These are phyloP conservation scores for Ochotona princeps DNA, from an alignment of 2,113 vertebrate species.

Conservation along the genomic window DNA sequence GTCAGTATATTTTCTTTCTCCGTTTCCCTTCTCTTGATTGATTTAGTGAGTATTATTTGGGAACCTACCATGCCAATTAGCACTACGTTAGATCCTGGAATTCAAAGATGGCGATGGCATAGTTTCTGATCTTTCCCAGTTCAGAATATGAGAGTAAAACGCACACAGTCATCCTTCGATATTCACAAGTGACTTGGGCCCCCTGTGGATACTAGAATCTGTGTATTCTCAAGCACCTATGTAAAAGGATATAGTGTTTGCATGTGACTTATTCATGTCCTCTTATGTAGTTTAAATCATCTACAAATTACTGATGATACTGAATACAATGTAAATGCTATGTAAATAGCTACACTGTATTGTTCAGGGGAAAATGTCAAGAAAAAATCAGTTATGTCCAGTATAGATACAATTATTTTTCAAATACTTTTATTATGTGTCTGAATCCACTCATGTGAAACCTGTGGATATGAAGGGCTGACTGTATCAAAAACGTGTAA, in stretches of 20 bases:
- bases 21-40: background rate
- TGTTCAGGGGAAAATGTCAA: background rate
- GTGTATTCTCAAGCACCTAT: background rate
- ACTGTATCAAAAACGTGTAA: background rate
- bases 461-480: background rate
- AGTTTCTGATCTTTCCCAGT: conserved; percentile 17
- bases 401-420: background rate
- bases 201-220: background rate
- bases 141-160: conserved; percentile 1
- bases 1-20: background rate
- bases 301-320: background rate
- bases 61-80: background rate
- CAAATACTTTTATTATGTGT: background rate
- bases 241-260: background rate
- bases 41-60: background rate
- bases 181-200: background rate
- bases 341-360: background rate
- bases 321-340: background rate
- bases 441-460: background rate
- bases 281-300: background rate
- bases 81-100: background rate
- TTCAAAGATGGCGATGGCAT: background rate
- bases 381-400: background rate
- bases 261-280: background rate
- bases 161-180: background rate